Base-by-base conservation (phyloP, 1,140 invertebrate genomes). In the Cotesia vestalis region DNA sequence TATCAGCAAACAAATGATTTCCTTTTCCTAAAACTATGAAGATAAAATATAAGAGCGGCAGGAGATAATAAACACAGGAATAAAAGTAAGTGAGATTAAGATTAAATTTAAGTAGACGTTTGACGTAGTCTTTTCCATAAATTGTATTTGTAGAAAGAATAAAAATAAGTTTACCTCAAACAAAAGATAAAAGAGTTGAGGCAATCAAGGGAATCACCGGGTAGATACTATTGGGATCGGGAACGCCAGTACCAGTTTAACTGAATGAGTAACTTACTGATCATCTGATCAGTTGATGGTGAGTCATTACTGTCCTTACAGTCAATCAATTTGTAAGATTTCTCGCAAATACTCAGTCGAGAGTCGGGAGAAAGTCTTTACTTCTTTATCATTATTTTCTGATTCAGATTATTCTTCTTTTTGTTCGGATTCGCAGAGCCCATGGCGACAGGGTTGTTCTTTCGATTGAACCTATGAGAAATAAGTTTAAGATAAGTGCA, bases 401-500 rank as follows among this genome's bases (percentile, higher is more conserved):
- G 40, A 46, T 8, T 46, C 5, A 46, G 40, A 6, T 27, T 27
- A 27, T 27, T 27, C 27, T 11, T 55, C 53, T 55, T 14, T 55
- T 55, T 17, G 1, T 14, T 55, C 53, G 1, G 12, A 14, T 20
- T 59, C 27, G 14, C 6, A 46, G 40, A 59, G 9, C 63, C 63
- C 3, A 14, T 66, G 63, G 63, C 63, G 63, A 66, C 63, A 40
- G 63, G 63, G 63, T 66, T 51, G 63, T 66, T 51, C 63, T 52
- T 66, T 46, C 17, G 38, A 46, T 17, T 27, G 14, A 62, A 62
- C 60, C 12, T 27, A 38, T n/a, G 20, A 66, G 38, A 40, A 63
- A 46, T 46, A 46, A 46, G 6, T 46, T 46, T 46, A 66, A 27
- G 64, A 27, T 66, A 52, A 66, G 46, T 52, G 51, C 46, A 34